Evolutionary conservation across 2,797 vertebrate genomes (phyloP), one percentile per base, ranked within the genome.

Genomic region (Graptemys geographica): DNA sequence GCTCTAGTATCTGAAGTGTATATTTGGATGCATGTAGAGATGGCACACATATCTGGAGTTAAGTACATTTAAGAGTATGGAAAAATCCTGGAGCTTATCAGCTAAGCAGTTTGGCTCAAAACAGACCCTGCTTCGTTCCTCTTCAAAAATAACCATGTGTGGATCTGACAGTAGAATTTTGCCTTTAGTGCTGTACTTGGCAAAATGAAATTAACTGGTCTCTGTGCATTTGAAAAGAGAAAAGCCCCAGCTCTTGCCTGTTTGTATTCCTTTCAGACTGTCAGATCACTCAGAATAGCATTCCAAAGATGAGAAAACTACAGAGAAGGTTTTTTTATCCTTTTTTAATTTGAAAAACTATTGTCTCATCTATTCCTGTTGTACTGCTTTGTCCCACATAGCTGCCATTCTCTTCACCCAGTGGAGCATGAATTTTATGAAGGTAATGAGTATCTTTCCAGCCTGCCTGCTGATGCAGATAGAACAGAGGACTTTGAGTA

Each of bases 321-420:
- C 65, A 93, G 84, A 92, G 86, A 92, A 88, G 72, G 81, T 79
- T 93, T 93, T 44, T 93, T 79, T 89, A 55, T 79, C 72, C 87
- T 16, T 69, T 84, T 94, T 97, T 97, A 92, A 95, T 96, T 95
- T 27, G 1, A 86, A 94, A 96, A 92, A 92, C 56, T 84, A 41
- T 83, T 93, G 74, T 96, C 96, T 98, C 88, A 98, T 96, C 88
- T 92, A 78, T 81, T 86, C 33, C 95, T 97, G 41, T 96, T 96
- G 47, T 96, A 85, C 92, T 97, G 94, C 97, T 97, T 94, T 96
- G 51, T 98, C 97, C 96, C 96, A 94, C 65, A 51, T 90, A 99
- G 99, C 98, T 99, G 99, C 98, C 99, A 99, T 97, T 99, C 99
- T 96, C 99, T 99, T 94, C 99, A 99, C 93, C 99, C 99, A 16